Base-by-base conservation (phyloP, 2,113 vertebrate species). In the Balaenoptera acutorostrata region DNA sequence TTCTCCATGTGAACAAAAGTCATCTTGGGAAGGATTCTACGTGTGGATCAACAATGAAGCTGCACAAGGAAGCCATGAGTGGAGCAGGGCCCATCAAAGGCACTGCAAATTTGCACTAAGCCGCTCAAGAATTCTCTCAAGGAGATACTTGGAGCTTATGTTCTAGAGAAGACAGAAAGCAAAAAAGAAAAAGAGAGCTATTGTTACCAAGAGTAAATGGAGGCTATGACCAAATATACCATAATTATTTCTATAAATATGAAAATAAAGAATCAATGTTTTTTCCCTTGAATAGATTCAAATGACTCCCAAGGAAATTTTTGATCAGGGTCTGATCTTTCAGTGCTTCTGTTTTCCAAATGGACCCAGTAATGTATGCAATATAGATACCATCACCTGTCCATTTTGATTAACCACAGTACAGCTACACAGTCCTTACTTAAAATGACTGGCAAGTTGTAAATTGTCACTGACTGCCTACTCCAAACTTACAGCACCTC, bases 211-310 rank as follows among this genome's bases (percentile, higher is more conserved):
- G 36, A 84, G 11, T 44, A 91, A 93, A 61, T 85, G 36, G 66
- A 95, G 46, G 36, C 27, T 63, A n/a, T 63, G 6, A 71, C 23
- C 66, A 93, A 82, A 95, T 55, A 69, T 25, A 77, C 17, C 66
- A 36, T 2, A 80, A 29, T 91, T 88, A 77, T 77, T 78, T 86
- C 44, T 96, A 44, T 31, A 95, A 39, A 89, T 41, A 88, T 33
- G 61, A 82, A 96, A 82, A 96, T 14, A 81, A 29, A 95, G n/a
- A 83, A 39, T 3, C 1, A 57, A 7, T 6, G 39, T 71, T 81
- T 61, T 84, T 94, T 87, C 74, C 71, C 64, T 80, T 95, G 64
- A 69, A 41, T 78, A 96, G 23, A 82, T 74, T 82, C 68, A 88
- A 44, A 88, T 68, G 82, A 86, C 12, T 83, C 13, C 8, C 6